Base-by-base conservation (phyloP, 2,888 invertebrate genomes). In the Drosophila ochracea region DNA sequence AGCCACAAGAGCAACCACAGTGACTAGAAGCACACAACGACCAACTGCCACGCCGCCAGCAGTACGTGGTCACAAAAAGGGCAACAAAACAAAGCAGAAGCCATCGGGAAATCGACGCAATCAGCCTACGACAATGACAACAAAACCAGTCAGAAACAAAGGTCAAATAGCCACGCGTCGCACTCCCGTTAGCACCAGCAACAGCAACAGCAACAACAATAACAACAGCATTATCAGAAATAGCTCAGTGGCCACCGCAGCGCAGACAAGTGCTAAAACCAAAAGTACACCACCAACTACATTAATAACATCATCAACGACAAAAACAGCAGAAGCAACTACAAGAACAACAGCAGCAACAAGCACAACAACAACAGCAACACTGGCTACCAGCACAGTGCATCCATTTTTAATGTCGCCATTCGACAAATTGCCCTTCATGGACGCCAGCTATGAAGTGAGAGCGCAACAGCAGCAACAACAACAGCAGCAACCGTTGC, bases 351-450 rank as follows among this genome's bases (percentile, higher is more conserved):
- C 65, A 60, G 61, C 69, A 47, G 41, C 61, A 37, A 50, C 57
- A 52, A 43, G 57, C 31, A 63, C 76, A 39, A 52, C 73, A 62
- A 52, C 53, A n/a, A 25, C 65, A 16, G 33, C 58, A 11, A 37
- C 77, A 47, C 49, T 59, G 49, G 68, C 61, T 58, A 58, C 68
- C 37, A 85, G 77, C 58, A 91, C 88, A 59, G 58, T 79, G 68
- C 88, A 89, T 83, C 90, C 92, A 76, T 89, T 91, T 80, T 82
- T 92, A 77, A 90, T 91, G 80, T 91, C 93, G 73, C 92, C 93
- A 63, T 92, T 92, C 81, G 92, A 92, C 80, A 93, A 91, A 81
- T 85, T 92, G 72, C 92, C 92, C 79, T 92, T 92, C 83, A 89
- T 93, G 89, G 92, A 92, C 73, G 81, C 93, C 82, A 92, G 92